phyloP scores from a whole-genome alignment of 92 coral and sea anemone genomes.

The Parazoanthus darwini region DNA sequence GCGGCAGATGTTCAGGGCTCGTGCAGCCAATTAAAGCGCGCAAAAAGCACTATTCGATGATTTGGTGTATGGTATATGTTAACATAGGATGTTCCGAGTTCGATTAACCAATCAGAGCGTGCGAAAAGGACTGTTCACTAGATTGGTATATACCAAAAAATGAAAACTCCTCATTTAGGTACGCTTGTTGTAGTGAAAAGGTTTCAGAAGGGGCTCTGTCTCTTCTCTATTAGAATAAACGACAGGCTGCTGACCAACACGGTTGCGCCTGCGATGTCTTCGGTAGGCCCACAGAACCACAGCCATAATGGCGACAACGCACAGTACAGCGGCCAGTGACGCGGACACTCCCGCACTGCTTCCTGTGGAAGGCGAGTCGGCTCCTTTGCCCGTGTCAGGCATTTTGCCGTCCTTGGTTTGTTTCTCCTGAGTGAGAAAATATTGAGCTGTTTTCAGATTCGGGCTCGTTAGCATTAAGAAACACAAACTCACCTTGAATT shows the following conservation, averaged over 20 bases:
- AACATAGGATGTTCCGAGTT: too few relatives aligned
- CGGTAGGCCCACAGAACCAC: not conserved
- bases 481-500: too few relatives aligned
- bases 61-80: too few relatives aligned
- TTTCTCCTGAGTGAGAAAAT: not conserved
- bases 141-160: too few relatives aligned
- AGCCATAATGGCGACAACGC: not conserved
- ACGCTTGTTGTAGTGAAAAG: conserved; percentile 5
- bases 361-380: not conserved
- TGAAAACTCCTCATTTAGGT: not conserved
- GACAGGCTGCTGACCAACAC: not conserved
- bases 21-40: not conserved
- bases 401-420: not conserved
- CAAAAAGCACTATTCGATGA: not conserved
- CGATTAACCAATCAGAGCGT: too few relatives aligned
- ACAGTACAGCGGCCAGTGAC: not conserved
- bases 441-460: too few relatives aligned
- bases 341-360: not conserved
- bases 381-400: not conserved
- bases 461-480: too few relatives aligned
- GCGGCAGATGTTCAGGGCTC: too few relatives aligned
- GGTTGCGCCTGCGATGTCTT: not conserved
- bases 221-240: not conserved
- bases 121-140: too few relatives aligned
- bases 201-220: not conserved